Evolutionary conservation across 2,113 vertebrate species (phyloP).

Genomic region (Chrysochloris asiatica): DNA sequence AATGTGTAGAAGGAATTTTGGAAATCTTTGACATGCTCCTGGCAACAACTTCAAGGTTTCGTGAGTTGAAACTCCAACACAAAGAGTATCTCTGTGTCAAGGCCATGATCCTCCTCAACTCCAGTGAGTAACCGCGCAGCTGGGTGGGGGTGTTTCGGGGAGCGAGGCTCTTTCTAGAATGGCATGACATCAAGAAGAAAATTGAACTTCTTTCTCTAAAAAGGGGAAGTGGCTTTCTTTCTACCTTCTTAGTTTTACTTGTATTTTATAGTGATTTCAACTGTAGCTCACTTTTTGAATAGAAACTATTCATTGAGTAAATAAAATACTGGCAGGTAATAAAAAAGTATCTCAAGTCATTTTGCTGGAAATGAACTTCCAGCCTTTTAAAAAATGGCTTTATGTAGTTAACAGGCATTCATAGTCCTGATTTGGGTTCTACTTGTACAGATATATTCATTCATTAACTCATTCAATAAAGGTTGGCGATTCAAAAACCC

Average conservation of each 20-base stretch:
- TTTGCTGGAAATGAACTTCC: neutral
- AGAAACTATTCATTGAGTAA: neutral
- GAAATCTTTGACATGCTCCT: slow-evolving; percentile 99
- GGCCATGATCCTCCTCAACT: slow-evolving; percentile 98
- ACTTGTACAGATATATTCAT: neutral
- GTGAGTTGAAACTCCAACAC: slow-evolving; percentile 95
- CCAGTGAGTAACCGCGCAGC: slow-evolving; percentile 89
- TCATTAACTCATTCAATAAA: neutral
- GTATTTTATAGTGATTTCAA: slow-evolving; percentile 25
- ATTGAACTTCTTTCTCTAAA: neutral
- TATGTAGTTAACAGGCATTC: neutral
- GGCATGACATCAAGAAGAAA: neutral
- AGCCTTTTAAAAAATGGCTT: neutral
- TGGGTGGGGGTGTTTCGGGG: neutral
- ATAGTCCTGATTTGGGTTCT: neutral
- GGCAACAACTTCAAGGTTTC: slow-evolving; percentile 94
- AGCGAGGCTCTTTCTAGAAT: neutral
- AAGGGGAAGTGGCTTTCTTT: neutral
- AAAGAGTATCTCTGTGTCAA: slow-evolving; percentile 99
- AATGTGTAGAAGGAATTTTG: slow-evolving; percentile 98
- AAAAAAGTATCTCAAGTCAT: slow-evolving; percentile 1
- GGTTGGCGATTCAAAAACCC: too few species aligned
- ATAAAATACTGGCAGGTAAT: neutral
- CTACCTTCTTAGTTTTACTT: neutral
- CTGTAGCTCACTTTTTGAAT: neutral